Evolutionary conservation across 1,140 invertebrate genomes (phyloP).

Genomic region (Drosophila obscura): DNA sequence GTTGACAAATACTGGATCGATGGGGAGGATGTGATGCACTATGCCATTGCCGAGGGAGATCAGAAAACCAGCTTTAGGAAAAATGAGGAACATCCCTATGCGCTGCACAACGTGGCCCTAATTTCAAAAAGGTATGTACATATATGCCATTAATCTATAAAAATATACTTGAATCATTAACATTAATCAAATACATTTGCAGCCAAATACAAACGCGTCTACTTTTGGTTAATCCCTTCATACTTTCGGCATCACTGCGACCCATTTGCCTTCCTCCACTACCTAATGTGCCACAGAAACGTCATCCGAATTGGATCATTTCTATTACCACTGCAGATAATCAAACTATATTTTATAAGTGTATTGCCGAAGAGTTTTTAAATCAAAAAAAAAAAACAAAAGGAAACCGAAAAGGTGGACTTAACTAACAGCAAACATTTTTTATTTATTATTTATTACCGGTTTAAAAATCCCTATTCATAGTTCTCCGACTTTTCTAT

Average conservation of each 20-base stretch:
- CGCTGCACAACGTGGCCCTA: neutral
- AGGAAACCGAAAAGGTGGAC: too few species aligned
- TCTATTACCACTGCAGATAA: too few species aligned
- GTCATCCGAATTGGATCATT: accelerated
- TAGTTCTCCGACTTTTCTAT: neutral
- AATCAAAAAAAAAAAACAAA: too few species aligned
- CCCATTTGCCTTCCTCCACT: constrained; percentile 28
- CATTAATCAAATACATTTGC: too few species aligned
- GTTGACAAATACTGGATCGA: neutral
- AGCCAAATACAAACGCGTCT: neutral
- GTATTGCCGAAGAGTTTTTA: too few species aligned
- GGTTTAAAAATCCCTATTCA: too few species aligned
- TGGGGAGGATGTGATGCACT: neutral
- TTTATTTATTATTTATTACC: too few species aligned
- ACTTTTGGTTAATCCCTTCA: constrained; percentile 13
- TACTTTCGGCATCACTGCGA: constrained; percentile 20
- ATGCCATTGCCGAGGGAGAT: constrained; percentile 20
- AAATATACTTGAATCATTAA: too few species aligned
- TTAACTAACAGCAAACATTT: too few species aligned
- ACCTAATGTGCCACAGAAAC: neutral
- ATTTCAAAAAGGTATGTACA: too few species aligned
- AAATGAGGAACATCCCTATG: constrained; percentile 8
- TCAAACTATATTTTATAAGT: too few species aligned
- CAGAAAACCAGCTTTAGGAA: neutral
- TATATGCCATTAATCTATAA: too few species aligned